Conservation (phyloP, 2,888 invertebrate genomes). For the Ischnus inquisitorius region DNA sequence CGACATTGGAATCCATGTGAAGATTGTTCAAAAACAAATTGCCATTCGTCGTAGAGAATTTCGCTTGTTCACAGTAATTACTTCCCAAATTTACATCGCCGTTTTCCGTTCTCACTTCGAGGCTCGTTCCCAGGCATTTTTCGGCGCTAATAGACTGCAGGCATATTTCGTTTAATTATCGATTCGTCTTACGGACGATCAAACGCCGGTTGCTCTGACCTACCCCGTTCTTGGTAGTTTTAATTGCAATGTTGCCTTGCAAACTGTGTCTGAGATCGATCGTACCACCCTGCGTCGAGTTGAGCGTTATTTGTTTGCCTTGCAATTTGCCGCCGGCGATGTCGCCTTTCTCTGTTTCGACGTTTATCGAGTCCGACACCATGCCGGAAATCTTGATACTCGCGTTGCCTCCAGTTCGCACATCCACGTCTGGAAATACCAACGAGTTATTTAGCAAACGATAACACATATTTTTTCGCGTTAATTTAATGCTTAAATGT, state of each 20-base stretch:
- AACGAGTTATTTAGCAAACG: background rate
- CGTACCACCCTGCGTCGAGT: constrained; percentile 71
- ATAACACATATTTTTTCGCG: background rate
- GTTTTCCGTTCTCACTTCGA: constrained; percentile 71
- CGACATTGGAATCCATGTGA: constrained; percentile 72
- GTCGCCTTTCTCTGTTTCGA: constrained; percentile 70
- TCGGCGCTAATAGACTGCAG: constrained; percentile 70
- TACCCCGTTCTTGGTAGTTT: constrained; percentile 70
- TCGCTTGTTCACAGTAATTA: constrained; percentile 72
- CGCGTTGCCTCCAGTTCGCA: constrained; percentile 60
- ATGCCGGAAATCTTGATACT: constrained; percentile 66
- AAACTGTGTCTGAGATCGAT: constrained; percentile 68
- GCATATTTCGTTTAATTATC: background rate
- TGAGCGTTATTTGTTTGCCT: constrained; percentile 69
- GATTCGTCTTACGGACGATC: background rate
- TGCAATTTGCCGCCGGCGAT: constrained; percentile 69
- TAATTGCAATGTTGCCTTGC: constrained; percentile 72
- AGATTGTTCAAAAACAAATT: constrained; percentile 72
- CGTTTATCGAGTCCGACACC: constrained; percentile 69
- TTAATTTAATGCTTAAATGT: constrained; percentile 24
- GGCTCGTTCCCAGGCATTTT: constrained; percentile 71
- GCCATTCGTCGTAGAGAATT: constrained; percentile 69
- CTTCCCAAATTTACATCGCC: constrained; percentile 72
- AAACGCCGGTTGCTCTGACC: constrained; percentile 4
- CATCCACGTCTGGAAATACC: constrained; percentile 70